Evolutionary conservation across 2,888 invertebrate genomes (phyloP).

Genomic region (Lomographa bimaculata): DNA sequence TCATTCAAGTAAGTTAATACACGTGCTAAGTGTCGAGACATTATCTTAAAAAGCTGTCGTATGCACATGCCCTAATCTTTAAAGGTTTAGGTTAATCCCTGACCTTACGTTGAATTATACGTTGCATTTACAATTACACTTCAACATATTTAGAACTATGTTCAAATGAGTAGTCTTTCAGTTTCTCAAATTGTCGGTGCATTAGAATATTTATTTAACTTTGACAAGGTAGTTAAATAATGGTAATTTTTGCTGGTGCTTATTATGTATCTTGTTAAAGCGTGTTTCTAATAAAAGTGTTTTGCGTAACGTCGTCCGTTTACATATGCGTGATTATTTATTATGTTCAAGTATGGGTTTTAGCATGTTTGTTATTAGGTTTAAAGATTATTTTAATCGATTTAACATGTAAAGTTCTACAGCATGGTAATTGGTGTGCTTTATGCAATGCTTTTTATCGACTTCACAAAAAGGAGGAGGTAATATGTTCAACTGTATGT

Average conservation of each 20-base stretch:
- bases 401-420: no score
- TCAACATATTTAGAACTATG: not conserved
- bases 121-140: slow-evolving; percentile 6
- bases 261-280: slow-evolving; percentile 17
- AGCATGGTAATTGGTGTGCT: no score
- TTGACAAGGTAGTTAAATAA: slow-evolving; percentile 1
- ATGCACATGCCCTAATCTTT: slow-evolving; percentile 21
- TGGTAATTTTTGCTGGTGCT: slow-evolving; percentile 5
- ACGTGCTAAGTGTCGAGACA: no score
- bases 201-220: slow-evolving; percentile 1
- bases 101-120: slow-evolving; percentile 50
- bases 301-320: slow-evolving; percentile 15
- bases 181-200: no score
- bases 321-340: slow-evolving; percentile 15
- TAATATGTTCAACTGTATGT: no score
- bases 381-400: no score
- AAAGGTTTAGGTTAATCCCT: slow-evolving; percentile 58
- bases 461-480: no score
- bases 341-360: slow-evolving; percentile 8
- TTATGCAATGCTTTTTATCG: no score
- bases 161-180: no score
- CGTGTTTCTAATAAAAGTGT: slow-evolving; percentile 17
- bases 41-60: slow-evolving; percentile 3
- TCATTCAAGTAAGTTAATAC: no score
- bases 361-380: slow-evolving; percentile 14